phyloP scores from a whole-genome alignment of 1,140 invertebrate genomes.

The Drosophila aff. region DNA sequence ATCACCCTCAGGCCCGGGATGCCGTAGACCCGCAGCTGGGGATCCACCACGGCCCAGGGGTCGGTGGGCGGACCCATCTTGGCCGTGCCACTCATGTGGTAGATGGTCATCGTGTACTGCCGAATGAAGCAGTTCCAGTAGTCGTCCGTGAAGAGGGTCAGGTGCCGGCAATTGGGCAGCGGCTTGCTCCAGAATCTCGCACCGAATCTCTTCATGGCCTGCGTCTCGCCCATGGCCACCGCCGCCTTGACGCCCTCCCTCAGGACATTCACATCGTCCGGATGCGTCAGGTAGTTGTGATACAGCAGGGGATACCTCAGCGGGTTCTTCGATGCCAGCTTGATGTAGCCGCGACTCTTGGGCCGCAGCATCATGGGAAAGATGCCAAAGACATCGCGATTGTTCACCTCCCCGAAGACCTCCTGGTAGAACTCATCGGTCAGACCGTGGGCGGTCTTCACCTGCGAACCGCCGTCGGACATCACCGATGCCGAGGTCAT shows the following conservation, averaged over 20 bases:
- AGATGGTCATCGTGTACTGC: conserved; percentile 95
- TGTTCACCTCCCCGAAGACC: conserved; percentile 89
- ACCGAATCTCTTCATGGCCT: conserved; percentile 90
- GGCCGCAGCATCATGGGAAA: conserved; percentile 95
- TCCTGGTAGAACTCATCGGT: conserved; percentile 92
- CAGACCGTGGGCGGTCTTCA: conserved; percentile 91
- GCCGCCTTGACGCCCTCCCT: conserved; percentile 94
- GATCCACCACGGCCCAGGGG: conserved; percentile 93
- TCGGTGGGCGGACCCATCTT: conserved; percentile 94
- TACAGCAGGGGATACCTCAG: conserved; percentile 92
- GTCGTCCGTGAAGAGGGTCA: conserved; percentile 91
- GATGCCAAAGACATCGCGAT: conserved; percentile 91
- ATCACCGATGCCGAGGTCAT: conserved; percentile 92
- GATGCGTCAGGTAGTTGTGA: conserved; percentile 94
- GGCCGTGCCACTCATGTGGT: conserved; percentile 93
- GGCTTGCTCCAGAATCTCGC: conserved; percentile 90
- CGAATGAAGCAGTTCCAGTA: conserved; percentile 93
- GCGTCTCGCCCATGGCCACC: conserved; percentile 91
- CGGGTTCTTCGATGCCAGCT: conserved; percentile 91
- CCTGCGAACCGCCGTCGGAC: conserved; percentile 89
- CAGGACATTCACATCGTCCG: conserved; percentile 91
- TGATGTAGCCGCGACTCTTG: conserved; percentile 92
- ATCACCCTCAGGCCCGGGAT: conserved; percentile 89
- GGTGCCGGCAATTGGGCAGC: conserved; percentile 92
- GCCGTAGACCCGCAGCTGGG: conserved; percentile 91